Conservation (phyloP, 2,797 vertebrate genomes). For the Anabacerthia variegaticeps region DNA sequence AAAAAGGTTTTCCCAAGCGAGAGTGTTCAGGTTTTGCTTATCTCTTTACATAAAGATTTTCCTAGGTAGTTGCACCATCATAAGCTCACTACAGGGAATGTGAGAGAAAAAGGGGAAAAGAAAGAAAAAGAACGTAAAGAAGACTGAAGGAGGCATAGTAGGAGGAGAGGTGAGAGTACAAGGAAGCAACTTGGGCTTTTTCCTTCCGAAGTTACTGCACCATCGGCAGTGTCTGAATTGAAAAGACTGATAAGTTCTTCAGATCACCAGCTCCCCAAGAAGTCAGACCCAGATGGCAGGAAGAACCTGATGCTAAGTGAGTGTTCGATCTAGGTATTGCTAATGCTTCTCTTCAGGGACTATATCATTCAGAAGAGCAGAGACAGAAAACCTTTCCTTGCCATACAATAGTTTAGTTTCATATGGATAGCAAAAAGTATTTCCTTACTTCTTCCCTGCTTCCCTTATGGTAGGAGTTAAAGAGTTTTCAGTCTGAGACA, state of each 20-base stretch:
- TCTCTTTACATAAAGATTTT: not conserved
- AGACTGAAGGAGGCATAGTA: not conserved
- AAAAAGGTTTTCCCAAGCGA: not conserved
- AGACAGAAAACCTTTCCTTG: not conserved
- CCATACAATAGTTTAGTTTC: not conserved
- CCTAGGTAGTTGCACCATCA: not conserved
- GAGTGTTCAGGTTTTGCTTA: not conserved
- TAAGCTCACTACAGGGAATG: not conserved
- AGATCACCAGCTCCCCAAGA: not conserved
- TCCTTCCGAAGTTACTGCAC: not conserved
- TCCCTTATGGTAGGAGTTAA: not conserved
- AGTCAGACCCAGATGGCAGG: not conserved
- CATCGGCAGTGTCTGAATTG: not conserved
- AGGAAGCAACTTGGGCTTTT: not conserved
- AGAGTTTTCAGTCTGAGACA: not conserved
- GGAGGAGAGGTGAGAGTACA: not conserved
- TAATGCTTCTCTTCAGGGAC: not conserved
- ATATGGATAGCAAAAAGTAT: not conserved
- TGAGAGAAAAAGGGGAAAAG: not conserved
- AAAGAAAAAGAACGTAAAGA: not conserved
- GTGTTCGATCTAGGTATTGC: not conserved
- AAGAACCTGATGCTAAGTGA: not conserved
- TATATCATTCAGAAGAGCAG: not conserved
- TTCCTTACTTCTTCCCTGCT: not conserved
- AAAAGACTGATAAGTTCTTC: not conserved